phyloP scores from a whole-genome alignment of 2,113 vertebrate species.

The Fulica atra region DNA sequence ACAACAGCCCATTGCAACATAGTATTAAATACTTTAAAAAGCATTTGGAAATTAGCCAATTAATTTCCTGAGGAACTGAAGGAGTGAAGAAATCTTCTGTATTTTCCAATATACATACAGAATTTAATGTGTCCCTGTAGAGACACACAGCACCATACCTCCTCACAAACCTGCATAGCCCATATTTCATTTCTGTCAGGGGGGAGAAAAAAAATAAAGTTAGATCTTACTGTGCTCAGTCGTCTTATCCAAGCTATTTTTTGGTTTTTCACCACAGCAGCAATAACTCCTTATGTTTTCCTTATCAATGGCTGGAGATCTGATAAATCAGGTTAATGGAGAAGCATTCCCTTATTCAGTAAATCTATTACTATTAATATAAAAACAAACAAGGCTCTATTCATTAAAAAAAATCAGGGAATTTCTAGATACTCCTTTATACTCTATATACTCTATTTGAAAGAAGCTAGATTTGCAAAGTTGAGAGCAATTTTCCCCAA shows the following conservation, averaged over 20 bases:
- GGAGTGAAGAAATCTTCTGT: not conserved
- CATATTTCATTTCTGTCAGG: not conserved
- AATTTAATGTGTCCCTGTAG: not conserved
- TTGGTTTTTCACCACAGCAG: not conserved
- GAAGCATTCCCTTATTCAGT: not conserved
- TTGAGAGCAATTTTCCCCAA: not conserved
- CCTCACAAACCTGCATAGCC: not conserved
- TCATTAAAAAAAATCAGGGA: not conserved
- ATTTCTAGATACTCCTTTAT: not conserved
- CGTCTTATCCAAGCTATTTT: not conserved
- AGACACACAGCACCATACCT: not conserved
- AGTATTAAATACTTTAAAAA: slow-evolving; percentile 17
- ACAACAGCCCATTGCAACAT: not conserved
- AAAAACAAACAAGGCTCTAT: not conserved
- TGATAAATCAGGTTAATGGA: not conserved
- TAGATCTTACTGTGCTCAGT: not conserved
- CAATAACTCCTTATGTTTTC: not conserved
- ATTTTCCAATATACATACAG: not conserved
- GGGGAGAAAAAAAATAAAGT: not conserved
- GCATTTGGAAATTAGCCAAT: slow-evolving; percentile 9
- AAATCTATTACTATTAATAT: not conserved
- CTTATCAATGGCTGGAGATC: not conserved
- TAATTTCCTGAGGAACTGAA: slow-evolving; percentile 36
- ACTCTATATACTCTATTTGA: not conserved
- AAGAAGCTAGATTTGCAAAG: not conserved